Conservation (phyloP, 2,797 vertebrate species). For the Ptychobarbus kaznakovi region DNA sequence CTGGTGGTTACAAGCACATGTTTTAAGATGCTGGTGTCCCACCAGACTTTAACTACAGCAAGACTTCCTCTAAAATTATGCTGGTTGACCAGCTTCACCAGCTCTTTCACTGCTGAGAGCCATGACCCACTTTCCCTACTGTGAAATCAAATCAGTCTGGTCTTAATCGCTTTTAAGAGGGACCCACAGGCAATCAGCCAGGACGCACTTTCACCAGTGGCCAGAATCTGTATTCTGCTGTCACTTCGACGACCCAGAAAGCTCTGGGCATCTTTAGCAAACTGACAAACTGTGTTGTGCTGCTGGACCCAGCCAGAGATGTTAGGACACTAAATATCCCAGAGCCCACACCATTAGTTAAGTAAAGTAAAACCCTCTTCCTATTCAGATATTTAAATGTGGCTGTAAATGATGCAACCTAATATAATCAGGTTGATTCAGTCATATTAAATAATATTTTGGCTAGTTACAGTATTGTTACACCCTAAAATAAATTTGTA, state of each 20-base stretch:
- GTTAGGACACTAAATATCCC: not conserved
- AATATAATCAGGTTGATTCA: not conserved
- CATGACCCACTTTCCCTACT: constrained; percentile 45
- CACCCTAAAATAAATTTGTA: not conserved
- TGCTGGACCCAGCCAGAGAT: not conserved
- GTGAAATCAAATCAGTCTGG: constrained; percentile 46
- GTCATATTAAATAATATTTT: constrained; percentile 7
- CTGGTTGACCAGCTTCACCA: constrained; percentile 24
- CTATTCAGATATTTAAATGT: not conserved
- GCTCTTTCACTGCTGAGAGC: constrained; percentile 18
- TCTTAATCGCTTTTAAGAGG: constrained; percentile 25
- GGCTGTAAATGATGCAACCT: not conserved
- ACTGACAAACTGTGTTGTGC: not conserved
- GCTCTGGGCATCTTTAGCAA: constrained; percentile 9
- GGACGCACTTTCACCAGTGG: not conserved
- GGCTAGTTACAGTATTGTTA: not conserved
- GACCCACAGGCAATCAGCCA: constrained; percentile 36
- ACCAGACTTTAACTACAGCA: not conserved
- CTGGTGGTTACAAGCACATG: not conserved
- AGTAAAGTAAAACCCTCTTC: not conserved
- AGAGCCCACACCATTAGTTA: not conserved
- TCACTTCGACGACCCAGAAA: constrained; percentile 38
- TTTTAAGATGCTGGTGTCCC: not conserved
- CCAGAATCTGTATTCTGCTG: constrained; percentile 35
- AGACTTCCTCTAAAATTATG: not conserved